Evolutionary conservation across 2,113 vertebrate species (phyloP), one percentile per base, ranked within the genome.

Genomic region (Chaetops frenatus): DNA sequence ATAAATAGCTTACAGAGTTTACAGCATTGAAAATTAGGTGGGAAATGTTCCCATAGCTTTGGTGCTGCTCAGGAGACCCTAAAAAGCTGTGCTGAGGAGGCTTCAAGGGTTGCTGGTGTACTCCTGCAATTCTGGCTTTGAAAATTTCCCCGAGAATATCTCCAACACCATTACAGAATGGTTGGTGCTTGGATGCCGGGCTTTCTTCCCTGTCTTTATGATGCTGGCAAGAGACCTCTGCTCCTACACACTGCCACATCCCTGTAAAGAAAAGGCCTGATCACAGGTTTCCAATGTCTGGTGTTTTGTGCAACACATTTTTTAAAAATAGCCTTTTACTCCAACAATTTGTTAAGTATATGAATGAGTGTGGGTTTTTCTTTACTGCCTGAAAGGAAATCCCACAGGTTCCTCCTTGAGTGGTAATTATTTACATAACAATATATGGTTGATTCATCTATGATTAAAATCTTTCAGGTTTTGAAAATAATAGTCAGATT

Each of bases 341-440:
- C 58, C 2, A 6, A 60, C 61, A 58, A 22, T 79, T 84, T 87
- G 24, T 89, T 91, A 89, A 76, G 48, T 19, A 9, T 61, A 73
- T 76, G 92, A 96, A 93, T 69, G 91, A 95, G 18, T n/a, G 48
- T 79, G 86, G 45, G 78, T 96, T 97, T 95, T 92, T 97, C 94
- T 92, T 40, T 88, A 80, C 71, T 87, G 70, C 88, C 92, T 86
- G 94, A 86, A 90, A 97, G 90, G 86, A 93, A 97, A 92, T 96
- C 95, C 79, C 88, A 93, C 65, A 48, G 65, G 94, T 86, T 86
- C 65, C 44, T 88, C 53, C 51, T 80, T 92, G 60, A 94, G 90
- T 93, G 88, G 88, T 61, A 92, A 94, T 95, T 96, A 95, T 92
- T 96, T 94, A 94, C 88, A 28, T 92, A 93, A 94, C 82, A 95